Percentiles rank a stretch among this genome's conserved stretches.
Evolutionary conservation across 2,797 vertebrate genomes (phyloP).

Genomic region (Tapirus indicus): DNA sequence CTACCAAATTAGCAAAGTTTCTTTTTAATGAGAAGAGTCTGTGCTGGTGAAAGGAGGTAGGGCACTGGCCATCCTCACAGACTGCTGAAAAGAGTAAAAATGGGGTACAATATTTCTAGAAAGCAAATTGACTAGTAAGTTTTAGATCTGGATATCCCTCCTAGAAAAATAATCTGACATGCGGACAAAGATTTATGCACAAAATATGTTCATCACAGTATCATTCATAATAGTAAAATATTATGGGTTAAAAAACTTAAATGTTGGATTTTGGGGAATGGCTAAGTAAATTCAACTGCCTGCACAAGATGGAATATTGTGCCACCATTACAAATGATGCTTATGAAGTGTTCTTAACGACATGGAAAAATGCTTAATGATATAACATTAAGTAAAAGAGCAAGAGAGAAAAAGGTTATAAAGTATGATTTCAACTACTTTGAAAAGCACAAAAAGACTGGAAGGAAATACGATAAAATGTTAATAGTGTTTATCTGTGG

Average conservation of each 20-base stretch:
- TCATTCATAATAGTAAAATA: conserved; percentile 71
- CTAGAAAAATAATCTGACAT: conserved; percentile 58
- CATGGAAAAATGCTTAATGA: conserved; percentile 81
- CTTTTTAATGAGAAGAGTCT: background rate
- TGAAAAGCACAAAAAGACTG: conserved; percentile 72
- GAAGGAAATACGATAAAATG: conserved; percentile 71
- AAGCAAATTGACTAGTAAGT: conserved; percentile 33
- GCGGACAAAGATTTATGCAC: conserved; percentile 56
- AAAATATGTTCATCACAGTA: conserved; percentile 32
- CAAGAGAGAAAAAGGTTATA: conserved; percentile 77
- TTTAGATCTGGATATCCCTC: background rate
- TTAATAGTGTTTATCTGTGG: conserved; percentile 75
- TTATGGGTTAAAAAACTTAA: conserved; percentile 33
- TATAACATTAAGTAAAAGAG: conserved; percentile 80
- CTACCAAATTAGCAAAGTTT: background rate
- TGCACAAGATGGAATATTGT: conserved; percentile 53
- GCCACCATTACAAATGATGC: conserved; percentile 61
- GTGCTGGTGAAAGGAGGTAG: background rate
- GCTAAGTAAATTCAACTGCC: conserved; percentile 64
- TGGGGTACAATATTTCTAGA: background rate
- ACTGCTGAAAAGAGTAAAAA: background rate
- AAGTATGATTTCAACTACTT: conserved; percentile 76
- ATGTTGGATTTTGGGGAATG: conserved; percentile 15
- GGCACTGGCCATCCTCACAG: background rate
- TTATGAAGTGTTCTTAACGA: conserved; percentile 73